These are phyloP conservation scores for Villa cingulata DNA, from an alignment of 2,888 invertebrate species.

Conservation along the genomic window DNA sequence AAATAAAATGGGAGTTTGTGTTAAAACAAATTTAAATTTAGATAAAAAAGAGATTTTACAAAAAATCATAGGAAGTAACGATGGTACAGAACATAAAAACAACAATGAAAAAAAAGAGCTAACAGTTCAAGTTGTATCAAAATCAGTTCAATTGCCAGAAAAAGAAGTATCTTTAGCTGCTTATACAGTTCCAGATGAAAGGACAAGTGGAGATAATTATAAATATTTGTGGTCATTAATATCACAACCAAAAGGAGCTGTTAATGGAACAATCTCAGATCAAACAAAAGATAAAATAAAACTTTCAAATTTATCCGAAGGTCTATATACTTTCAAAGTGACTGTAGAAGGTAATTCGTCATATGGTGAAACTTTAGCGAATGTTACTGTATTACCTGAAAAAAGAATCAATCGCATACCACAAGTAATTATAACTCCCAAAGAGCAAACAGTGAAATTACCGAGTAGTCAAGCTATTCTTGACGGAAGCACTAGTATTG, in stretches of 20 bases:
- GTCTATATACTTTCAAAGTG: slow-evolving; percentile 75
- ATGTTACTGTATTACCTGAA: slow-evolving; percentile 79
- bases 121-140: slow-evolving; percentile 60
- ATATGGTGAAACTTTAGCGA: slow-evolving; percentile 71
- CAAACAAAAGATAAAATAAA: slow-evolving; percentile 75
- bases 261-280: slow-evolving; percentile 60
- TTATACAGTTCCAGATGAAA: slow-evolving; percentile 63
- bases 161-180: slow-evolving; percentile 74
- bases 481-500: slow-evolving; percentile 68
- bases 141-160: slow-evolving; percentile 67
- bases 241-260: slow-evolving; percentile 68
- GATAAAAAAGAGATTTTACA: slow-evolving; percentile 17
- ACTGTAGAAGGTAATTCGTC: slow-evolving; percentile 66
- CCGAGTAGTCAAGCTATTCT: slow-evolving; percentile 83
- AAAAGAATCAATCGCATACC: slow-evolving; percentile 73
- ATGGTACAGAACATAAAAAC: slow-evolving; percentile 15
- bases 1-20: slow-evolving; percentile 35
- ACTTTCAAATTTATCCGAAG: slow-evolving; percentile 70
- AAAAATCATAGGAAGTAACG: slow-evolving; percentile 14
- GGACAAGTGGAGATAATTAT: slow-evolving; percentile 57
- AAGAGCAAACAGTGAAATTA: slow-evolving; percentile 71
- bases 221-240: slow-evolving; percentile 81
- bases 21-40: slow-evolving; percentile 25
- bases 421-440: slow-evolving; percentile 71
- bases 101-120: slow-evolving; percentile 42